Evolutionary conservation across 2,888 invertebrate species (phyloP).

Genomic region (Nomada hirtipes): DNA sequence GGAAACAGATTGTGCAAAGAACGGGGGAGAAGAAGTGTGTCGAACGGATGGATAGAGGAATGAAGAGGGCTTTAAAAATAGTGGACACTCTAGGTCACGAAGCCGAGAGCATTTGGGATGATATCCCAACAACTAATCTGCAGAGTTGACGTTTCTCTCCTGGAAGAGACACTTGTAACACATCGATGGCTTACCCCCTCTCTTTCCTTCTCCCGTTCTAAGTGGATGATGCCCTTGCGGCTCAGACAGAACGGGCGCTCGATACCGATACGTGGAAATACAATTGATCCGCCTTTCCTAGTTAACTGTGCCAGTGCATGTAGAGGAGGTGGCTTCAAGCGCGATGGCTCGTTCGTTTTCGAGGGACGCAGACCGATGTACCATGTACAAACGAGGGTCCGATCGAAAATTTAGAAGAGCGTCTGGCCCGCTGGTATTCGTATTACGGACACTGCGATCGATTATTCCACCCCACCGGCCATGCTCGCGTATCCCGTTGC

Average conservation of each 20-base stretch:
- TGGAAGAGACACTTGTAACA: constrained; percentile 54
- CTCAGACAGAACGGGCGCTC: constrained; percentile 1
- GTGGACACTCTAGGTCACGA: constrained; percentile 63
- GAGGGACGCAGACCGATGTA: too few species aligned
- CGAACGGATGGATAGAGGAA: constrained; percentile 18
- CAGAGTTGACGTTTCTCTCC: constrained; percentile 61
- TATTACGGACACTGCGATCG: constrained; percentile 9
- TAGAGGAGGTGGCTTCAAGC: not conserved
- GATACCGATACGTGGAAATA: not conserved
- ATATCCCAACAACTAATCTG: constrained; percentile 58
- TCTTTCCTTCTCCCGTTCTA: constrained; percentile 12
- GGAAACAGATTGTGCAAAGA: too few species aligned
- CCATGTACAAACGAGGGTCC: too few species aligned
- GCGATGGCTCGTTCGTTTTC: constrained; percentile 14
- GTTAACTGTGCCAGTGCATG: not conserved
- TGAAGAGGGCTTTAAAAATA: constrained; percentile 63
- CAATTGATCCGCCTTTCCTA: not conserved
- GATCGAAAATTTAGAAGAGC: too few species aligned
- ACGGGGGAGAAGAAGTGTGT: not conserved
- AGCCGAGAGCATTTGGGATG: constrained; percentile 58
- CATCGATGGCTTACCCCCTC: constrained; percentile 24
- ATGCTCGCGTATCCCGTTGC: not conserved
- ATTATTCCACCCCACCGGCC: not conserved
- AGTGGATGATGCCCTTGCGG: constrained; percentile 49
- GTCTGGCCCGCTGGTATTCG: not conserved